A percentile compares a stretch with the other conserved stretches of the same genome.
phyloP scores from a whole-genome alignment of 2,888 invertebrate genomes.

The Epirrhoe tristata region DNA sequence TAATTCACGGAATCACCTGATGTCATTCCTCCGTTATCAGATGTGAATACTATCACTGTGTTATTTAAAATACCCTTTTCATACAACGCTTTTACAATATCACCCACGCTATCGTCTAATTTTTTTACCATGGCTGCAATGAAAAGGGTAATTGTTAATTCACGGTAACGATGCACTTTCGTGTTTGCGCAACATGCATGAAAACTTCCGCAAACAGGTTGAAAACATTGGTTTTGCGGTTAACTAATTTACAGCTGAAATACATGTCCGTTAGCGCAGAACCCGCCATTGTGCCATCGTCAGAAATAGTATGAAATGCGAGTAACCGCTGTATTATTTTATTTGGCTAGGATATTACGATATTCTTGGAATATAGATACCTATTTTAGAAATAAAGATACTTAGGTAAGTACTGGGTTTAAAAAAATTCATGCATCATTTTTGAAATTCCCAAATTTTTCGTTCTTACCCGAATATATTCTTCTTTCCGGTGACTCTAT shows the following conservation, averaged over 20 bases:
- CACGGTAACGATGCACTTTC: slow-evolving; percentile 16
- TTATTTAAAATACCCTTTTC: slow-evolving; percentile 90
- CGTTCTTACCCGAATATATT: slow-evolving; percentile 88
- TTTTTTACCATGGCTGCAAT: slow-evolving; percentile 92
- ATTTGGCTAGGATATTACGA: too few species aligned
- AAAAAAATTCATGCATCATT: too few species aligned
- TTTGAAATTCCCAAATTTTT: too few species aligned
- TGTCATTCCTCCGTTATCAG: slow-evolving; percentile 95
- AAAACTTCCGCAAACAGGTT: slow-evolving; percentile 30
- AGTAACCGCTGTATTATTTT: neutral
- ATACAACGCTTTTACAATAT: slow-evolving; percentile 88
- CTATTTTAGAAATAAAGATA: too few species aligned
- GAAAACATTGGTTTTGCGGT: slow-evolving; percentile 38
- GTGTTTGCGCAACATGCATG: slow-evolving; percentile 22
- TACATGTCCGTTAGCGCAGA: slow-evolving; percentile 9
- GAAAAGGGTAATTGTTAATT: slow-evolving; percentile 20
- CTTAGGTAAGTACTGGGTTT: too few species aligned
- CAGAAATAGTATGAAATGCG: slow-evolving; percentile 17
- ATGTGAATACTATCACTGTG: slow-evolving; percentile 93
- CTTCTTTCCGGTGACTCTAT: slow-evolving; percentile 88
- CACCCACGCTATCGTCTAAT: slow-evolving; percentile 94
- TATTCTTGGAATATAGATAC: too few species aligned
- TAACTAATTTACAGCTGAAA: slow-evolving; percentile 39
- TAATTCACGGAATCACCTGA: slow-evolving; percentile 89
- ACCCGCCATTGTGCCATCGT: slow-evolving; percentile 13